Base-by-base conservation (phyloP, 2,113 vertebrate species). In the Dicerorhinus sumatrensis region DNA sequence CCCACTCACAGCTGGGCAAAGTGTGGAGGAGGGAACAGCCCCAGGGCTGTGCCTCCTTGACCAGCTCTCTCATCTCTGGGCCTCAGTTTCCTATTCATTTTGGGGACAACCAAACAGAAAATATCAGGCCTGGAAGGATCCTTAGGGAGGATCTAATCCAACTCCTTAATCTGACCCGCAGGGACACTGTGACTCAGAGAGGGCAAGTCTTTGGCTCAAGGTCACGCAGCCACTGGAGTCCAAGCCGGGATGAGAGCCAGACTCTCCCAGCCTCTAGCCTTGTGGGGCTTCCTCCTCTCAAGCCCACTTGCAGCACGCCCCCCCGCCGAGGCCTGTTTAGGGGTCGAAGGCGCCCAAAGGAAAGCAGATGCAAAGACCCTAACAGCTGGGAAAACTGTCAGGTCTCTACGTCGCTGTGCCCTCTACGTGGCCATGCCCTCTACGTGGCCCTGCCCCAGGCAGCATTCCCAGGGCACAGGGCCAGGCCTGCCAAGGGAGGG, bases 401-500 rank as follows among this genome's bases (percentile, higher is more conserved):
- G 63, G 70, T 58, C 70, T 56, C 46, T 51, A 23, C 10, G 51
- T 54, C 42, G 42, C 75, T 18, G n/a, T 81, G 83, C n/a, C 65
- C 73, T 85, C 67, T n/a, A 16, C 0, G 36, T 76, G 86, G 58
- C 92, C 82, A 67, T 84, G 76, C 11, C 91, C 80, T 85, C 67
- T n/a, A 16, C 0, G 36, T 76, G 86, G 58, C 92, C 82, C 72
- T 84, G 76, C 11, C 91, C 80, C 46, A 14, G 90, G 86, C 67
- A 95, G 83, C 84, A 54, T 96, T 98, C 91, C 95, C 92, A 85
- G 81, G 94, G 96, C 89, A 1, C 84, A 23, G 73, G 65, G 95
- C 97, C 94, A 95, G 67, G 60, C 39, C 75, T 65, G 31, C 54
- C 60, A 70, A 69, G 72, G 27, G 83, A n/a, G 54, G 51, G 54